Evolutionary conservation across 2,888 invertebrate species (phyloP), one percentile per base, ranked within the genome.

Genomic region (Ypsolopha sequella): DNA sequence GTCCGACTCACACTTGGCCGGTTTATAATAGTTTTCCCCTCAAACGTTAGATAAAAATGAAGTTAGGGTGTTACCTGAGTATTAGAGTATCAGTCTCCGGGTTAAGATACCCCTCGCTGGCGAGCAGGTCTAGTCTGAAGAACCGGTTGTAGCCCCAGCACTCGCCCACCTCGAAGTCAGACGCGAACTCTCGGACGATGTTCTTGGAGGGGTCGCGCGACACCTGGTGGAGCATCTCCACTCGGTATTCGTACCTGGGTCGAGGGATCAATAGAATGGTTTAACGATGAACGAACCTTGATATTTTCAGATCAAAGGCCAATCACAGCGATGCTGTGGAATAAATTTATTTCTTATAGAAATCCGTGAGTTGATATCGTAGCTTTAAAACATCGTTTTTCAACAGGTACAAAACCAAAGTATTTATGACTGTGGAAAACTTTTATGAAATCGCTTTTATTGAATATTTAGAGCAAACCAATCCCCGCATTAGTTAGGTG

Each of bases 101-200:
- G 72, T 95, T 94, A 54, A 96, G 88, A 73, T 96, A 97, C 0
- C 97, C 97, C 81, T 97, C 97, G 60, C 93, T 94, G 41, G 95
- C 95, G 52, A 97, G 88, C 54, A 96, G 87, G 80, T 97, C 97
- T 51, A 97, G 88, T 41, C 96, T 87, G 80, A 96, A 97, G 84
- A 97, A 97, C 50, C 97, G 88, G 73, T 97, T 97, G 80, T 97
- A 97, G 0, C 97, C 97, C 97, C 97, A 97, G 70, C 97, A 97
- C 87, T 97, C 97, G 43, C 96, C 97, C 47, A 97, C 95, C 80
- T 97, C 97, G 82, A 97, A 97, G 81, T 97, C 97, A 0, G 96
- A 96, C 0, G 97, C 96, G 79, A 97, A 97, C 86, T 97, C 97
- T 39, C 97, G 89, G 33, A 96, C 95, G 58, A 97, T 96, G 70